Base-by-base conservation (phyloP, 2,797 vertebrate genomes). In the Aselliscus stoliczkanus region DNA sequence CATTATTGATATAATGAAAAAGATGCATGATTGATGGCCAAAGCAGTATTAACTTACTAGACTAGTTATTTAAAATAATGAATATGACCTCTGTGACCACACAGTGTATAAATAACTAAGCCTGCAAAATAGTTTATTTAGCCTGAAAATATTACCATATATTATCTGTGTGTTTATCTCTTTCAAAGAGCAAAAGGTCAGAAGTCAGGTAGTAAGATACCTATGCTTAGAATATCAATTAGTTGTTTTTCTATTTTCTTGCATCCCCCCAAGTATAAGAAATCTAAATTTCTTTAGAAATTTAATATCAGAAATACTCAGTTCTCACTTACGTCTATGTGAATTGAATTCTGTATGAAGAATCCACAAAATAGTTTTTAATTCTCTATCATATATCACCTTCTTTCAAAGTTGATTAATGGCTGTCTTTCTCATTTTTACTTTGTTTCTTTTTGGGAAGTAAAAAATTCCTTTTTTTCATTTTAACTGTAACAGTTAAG, bases 261-360 rank as follows among this genome's bases (percentile, higher is more conserved):
- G 3, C 13, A 82, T 50, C 7, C 2, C 5, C 10, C 4, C 20
- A 76, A 56, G 4, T 47, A 29, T 58, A 62, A 67, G 9, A 92
- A 79, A 34, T 92, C 50, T 31, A 50, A 79, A 72, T 86, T 52
- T 31, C 0, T 31, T 95, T n/a, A n/a, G n/a, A n/a, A n/a, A 67
- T 73, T 50, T 90, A 84, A 94, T 75, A 95, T 80, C 37, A 91
- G 69, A 95, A 90, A 80, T 42, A 67, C 7, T 67, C n/a, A 84
- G 34, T 94, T 94, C 13, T 89, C 37, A 83, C 44, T 72, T 84
- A 88, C 76, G 31, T 60, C 1, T 31, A 20, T 93, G 65, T 39
- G 21, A 95, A 76, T 92, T 94, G 47, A 18, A 44, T 79, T 90
- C 12, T 85, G 7, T 62, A 65, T 75, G 37, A 89, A 87, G 2